Conservation (phyloP, 2,797 vertebrate species). For the Eurystomus glaucurus region DNA sequence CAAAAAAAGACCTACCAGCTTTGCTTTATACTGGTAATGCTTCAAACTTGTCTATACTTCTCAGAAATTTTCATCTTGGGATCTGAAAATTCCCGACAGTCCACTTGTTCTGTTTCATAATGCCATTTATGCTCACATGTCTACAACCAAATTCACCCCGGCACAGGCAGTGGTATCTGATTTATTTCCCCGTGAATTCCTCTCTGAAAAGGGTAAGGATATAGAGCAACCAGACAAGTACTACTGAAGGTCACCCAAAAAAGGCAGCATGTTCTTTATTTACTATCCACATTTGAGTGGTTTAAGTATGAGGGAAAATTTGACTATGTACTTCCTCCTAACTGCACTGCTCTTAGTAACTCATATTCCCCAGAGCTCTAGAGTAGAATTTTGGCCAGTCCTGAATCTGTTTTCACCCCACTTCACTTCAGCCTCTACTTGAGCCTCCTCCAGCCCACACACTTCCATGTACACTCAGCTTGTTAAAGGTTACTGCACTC, state of each 20-base stretch:
- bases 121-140: not conserved
- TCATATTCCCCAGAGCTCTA: not conserved
- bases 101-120: constrained; percentile 20
- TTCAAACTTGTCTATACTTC: constrained; percentile 54
- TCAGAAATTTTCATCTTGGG: constrained; percentile 39
- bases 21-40: not conserved
- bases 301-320: not conserved
- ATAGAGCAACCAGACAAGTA: rapidly evolving
- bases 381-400: not conserved
- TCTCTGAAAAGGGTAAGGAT: not conserved
- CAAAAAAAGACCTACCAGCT: not conserved
- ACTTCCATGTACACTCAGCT: rapidly evolving
- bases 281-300: not conserved
- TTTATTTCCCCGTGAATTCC: not conserved
- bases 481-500: not conserved
- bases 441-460: not conserved
- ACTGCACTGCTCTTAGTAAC: rapidly evolving
- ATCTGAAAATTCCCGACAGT: not conserved
- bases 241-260: not conserved
- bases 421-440: not conserved
- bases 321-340: not conserved
- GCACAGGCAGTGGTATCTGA: not conserved
- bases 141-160: not conserved
- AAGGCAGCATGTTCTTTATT: not conserved
- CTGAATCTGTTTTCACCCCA: not conserved